Base-by-base conservation (phyloP, 2,888 invertebrate species). In the Cecidostiba fungosa region DNA sequence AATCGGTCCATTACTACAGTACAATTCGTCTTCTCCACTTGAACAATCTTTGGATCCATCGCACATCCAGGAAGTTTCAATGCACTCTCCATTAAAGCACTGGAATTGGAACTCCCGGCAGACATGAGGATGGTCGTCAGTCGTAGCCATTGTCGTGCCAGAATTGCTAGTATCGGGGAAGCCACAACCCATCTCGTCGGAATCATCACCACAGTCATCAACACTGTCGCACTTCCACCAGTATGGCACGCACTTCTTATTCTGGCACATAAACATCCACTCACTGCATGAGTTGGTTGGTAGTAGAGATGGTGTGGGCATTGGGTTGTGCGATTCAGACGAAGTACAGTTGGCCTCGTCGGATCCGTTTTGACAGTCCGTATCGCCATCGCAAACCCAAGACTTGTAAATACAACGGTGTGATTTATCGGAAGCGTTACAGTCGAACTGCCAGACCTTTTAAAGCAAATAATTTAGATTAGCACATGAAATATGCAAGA, bases 221-320 rank as follows among this genome's bases (percentile, higher is more conserved):
- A 96, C 96, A 39, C 94, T 95, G 90, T 97, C 97, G 90, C 97
- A 97, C 87, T 96, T 95, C 97, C 97, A 97, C 96, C 96, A 96
- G 87, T 96, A 95, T 0, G 97, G 97, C 73, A 97, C 94, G 90
- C 97, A 97, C 91, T 95, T 96, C 14, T 94, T 95, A 89, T 96
- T 96, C 26, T 94, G 93, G 90, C 97, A 97, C 88, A 94, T 95
- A 91, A 96, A 97, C 97, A 97, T 97, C 96, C 96, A 97, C 87
- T 96, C 96, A 74, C 95, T 94, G 89, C 97, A 97, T 0, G 94
- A 93, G 8, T 93, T 91, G 29, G 90, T 91, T 1, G 93, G 91
- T 29, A 91, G 23, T 2, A 88, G 72, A 1, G 90, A 88, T 3
- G 90, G 87, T 14, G 82, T 77, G 0, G 87, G 77, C 4, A 88